Percentiles rank a stretch among this genome's conserved stretches.
phyloP scores from a whole-genome alignment of 2,888 invertebrate species.

The Ormia ochracea region DNA sequence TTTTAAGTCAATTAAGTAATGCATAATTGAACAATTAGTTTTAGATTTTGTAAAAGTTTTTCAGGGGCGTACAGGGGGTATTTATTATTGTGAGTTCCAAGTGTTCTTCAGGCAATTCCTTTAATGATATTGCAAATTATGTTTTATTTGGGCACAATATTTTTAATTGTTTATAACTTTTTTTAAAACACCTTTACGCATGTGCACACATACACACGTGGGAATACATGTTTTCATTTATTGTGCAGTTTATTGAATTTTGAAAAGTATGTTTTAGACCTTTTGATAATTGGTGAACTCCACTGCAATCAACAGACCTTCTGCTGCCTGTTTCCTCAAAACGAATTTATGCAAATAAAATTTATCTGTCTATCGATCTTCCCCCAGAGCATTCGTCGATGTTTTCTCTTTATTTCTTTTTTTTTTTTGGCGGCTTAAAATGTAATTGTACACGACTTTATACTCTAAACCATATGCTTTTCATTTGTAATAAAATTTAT shows the following conservation, averaged over 20 bases:
- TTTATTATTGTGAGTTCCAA: background rate
- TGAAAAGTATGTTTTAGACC: background rate
- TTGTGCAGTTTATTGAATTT: no score
- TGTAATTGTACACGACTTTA: constrained; percentile 28
- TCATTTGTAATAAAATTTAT: constrained; percentile 47
- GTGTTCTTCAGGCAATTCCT: no score
- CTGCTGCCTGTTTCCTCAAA: constrained; percentile 28
- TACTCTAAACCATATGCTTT: constrained; percentile 34
- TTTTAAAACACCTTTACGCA: no score
- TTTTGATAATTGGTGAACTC: background rate
- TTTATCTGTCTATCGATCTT: constrained; percentile 14
- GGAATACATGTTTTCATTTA: no score
- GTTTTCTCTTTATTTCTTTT: background rate
- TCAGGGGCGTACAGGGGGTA: background rate
- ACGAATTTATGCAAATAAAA: constrained; percentile 46
- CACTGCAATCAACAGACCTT: background rate
- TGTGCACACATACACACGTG: no score
- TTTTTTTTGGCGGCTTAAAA: constrained; percentile 22
- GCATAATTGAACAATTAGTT: constrained; percentile 46
- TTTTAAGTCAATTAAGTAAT: constrained; percentile 57
- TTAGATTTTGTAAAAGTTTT: background rate
- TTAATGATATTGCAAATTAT: no score
- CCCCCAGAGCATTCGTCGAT: constrained; percentile 2
- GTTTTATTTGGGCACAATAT: no score
- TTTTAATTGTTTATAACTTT: no score